Evolutionary conservation across 2,888 invertebrate genomes (phyloP), one percentile per base, ranked within the genome.

Genomic region (Coleophora flavipennella): DNA sequence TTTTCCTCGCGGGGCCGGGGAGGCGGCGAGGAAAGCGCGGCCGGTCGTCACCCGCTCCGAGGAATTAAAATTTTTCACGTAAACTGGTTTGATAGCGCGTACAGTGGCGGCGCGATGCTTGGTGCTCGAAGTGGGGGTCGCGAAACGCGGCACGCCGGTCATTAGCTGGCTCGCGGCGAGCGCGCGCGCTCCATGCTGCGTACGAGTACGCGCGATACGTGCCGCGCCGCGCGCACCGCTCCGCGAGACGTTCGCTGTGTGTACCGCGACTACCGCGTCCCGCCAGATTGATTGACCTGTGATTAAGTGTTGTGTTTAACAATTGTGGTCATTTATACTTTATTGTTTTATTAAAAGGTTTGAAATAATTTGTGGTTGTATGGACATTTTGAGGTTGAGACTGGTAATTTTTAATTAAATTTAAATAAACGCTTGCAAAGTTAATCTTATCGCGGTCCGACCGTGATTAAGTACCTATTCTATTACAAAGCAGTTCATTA

Each of bases 31-130:
- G 80, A 80, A 81, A 80, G 76, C 74, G 77, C 75, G 77, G 64
- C 65, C 76, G 78, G 77, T 79, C 80, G 77, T 76, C 78, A 81
- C 75, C 72, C 77, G 76, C 68, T 60, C 65, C 57, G 56, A 66
- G 73, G 71, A 76, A 79, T 80, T 78, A 78, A 78, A 78, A 70
- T 71, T 83, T 83, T 83, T 83, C 81, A 83, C 74, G 76, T 80
- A 80, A 81, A 81, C 83, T 76, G 80, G 84, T 84, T 84, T 80
- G 78, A 84, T 83, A 83, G 76, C 79, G 68, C 67, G 71, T 74
- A 73, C 68, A 53, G 70, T 66, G 64, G 68, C 59, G 68, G 78
- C 75, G 81, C 80, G 6, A 6, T 6, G 20, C 20, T n/a, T n/a
- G n/a, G n/a, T n/a, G 20, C 20, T 20, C 20, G 20, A 6, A 20